A percentile compares a stretch with the other conserved stretches of the same genome.
Evolutionary conservation across 2,113 vertebrate species (phyloP).

Genomic region (Bufo gargarizans): DNA sequence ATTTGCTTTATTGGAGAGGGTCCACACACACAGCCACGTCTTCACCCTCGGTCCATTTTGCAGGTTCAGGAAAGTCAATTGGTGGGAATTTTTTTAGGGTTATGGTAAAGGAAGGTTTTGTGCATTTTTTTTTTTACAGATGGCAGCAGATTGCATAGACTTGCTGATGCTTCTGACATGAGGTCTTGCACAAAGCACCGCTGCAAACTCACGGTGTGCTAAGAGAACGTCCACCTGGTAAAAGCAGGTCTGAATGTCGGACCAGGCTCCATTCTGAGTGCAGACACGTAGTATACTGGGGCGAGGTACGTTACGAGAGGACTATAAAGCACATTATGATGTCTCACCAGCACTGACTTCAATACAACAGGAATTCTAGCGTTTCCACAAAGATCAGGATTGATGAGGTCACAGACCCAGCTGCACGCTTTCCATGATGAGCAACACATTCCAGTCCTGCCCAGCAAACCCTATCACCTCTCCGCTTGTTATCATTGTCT

Average conservation of each 20-base stretch:
- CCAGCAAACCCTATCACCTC: not conserved
- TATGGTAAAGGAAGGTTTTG: too few relatives aligned
- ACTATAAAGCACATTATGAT: not conserved
- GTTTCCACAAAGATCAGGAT: not conserved
- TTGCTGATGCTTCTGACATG: too few relatives aligned
- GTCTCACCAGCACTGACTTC: not conserved
- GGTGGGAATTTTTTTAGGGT: too few relatives aligned
- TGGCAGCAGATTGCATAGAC: too few relatives aligned
- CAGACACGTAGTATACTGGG: not conserved
- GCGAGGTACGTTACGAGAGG: not conserved
- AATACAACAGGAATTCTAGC: not conserved
- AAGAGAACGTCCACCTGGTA: not conserved
- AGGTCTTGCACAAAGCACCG: not conserved
- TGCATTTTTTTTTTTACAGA: too few relatives aligned
- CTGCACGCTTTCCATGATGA: not conserved
- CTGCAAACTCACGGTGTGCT: not conserved
- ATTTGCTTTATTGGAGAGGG: too few relatives aligned
- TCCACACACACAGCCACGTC: too few relatives aligned
- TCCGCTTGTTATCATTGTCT: not conserved
- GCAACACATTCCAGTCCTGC: slow-evolving; percentile 13
- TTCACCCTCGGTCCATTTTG: too few relatives aligned
- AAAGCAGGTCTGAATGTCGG: not conserved
- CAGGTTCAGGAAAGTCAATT: too few relatives aligned
- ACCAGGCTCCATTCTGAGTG: not conserved
- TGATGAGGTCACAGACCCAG: not conserved